Conservation (phyloP, 2,113 vertebrate genomes). For the Notiomystis cincta region DNA sequence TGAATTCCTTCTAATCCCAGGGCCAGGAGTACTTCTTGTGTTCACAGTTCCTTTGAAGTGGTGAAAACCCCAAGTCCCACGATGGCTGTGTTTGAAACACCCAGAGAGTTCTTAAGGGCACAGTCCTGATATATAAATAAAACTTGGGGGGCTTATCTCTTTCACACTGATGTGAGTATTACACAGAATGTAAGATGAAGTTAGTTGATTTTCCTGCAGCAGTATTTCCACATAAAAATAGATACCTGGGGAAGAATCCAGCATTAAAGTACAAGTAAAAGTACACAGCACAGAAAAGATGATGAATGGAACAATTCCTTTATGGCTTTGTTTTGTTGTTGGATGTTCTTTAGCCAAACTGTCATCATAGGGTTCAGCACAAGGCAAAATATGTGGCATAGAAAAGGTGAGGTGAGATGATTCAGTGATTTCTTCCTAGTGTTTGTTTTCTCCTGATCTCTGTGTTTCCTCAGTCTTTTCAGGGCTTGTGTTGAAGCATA, state of each 20-base stretch:
- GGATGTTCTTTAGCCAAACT: neutral
- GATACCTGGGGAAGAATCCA: neutral
- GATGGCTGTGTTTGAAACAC: neutral
- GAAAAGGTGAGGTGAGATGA: neutral
- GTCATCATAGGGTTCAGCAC: fast-evolving
- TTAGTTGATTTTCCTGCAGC: neutral
- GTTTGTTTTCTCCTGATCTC: neutral
- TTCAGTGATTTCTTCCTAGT: neutral
- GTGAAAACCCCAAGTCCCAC: neutral
- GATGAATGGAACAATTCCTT: neutral
- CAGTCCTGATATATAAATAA: neutral
- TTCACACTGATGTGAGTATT: neutral
- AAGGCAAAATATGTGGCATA: neutral
- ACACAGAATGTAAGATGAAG: neutral
- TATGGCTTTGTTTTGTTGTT: neutral
- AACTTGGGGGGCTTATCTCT: fast-evolving
- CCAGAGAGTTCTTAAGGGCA: neutral
- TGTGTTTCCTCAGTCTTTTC: neutral
- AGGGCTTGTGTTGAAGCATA: neutral
- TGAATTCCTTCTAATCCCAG: neutral
- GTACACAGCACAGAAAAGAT: neutral
- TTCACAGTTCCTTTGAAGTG: neutral
- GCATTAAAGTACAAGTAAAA: neutral
- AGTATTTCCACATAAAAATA: neutral
- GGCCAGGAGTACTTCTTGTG: neutral